Evolutionary conservation across 2,113 vertebrate species (phyloP), one percentile per base, ranked within the genome.

Genomic region (Hyla sarda): DNA sequence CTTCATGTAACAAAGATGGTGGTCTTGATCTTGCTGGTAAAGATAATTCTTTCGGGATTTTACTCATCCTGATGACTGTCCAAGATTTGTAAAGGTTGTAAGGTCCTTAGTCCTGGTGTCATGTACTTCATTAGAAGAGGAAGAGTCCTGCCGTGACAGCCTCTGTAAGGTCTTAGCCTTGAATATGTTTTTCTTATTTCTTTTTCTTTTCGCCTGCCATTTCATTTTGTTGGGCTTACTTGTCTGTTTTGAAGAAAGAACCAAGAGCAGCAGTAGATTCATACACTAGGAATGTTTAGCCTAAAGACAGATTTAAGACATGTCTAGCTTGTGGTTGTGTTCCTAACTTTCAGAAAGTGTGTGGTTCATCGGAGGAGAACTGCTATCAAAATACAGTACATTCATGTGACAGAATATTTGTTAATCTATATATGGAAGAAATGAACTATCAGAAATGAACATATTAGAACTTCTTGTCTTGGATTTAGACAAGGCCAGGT

Each of bases 271-370:
- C 56, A 48, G 25, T 2, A 28, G 34, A 45, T 60, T 65, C 47
- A 47, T 65, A n/a, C 34, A 17, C 34, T 2, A 47, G 78, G 78
- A 81, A 81, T 81, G 23, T 81, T 81, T 81, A 62, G 56, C 56
- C 56, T 65, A 25, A 81, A 62, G 78, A 65, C 78, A 81, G n/a
- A 62, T 58, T 45, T 81, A 47, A 81, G 37, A 65, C 52, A 41
- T 47, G 56, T 81, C 78, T 81, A 23, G 37, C 34, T 45, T 81
- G 78, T 81, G 34, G 37, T 80, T 41, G 37, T 41, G 32, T 80
- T 65, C 13, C 56, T 65, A 47, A 28, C 34, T 17, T 65, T 47
- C 17, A 47, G 78, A 34, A 3, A 28, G 56, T 81, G 14, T 45
- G 78, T 81, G 67, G 67, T 71, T 71, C 34, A 8, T 23, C 34